phyloP scores from a whole-genome alignment of 2,797 vertebrate genomes.

The Muscicapa striata region DNA sequence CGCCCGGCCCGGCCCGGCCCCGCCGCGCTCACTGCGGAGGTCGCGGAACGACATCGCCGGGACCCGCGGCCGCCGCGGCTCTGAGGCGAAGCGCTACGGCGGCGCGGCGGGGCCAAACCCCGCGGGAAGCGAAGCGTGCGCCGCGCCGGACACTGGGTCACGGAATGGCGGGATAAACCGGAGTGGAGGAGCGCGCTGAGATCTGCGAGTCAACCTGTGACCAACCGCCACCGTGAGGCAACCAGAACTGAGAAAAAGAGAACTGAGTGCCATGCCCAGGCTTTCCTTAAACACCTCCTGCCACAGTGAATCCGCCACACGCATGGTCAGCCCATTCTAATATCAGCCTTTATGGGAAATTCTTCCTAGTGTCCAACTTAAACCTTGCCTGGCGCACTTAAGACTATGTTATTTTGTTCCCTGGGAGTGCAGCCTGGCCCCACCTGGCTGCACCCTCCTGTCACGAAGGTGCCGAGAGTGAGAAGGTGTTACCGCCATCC shows the following conservation, averaged over 20 bases:
- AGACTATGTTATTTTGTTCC: too few relatives aligned
- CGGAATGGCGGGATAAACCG: background rate
- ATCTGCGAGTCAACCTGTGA: fast-evolving
- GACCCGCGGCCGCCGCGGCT: background rate
- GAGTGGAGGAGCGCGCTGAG: background rate
- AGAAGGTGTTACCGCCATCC: too few relatives aligned
- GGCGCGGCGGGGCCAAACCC: background rate
- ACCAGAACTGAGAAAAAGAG: too few relatives aligned
- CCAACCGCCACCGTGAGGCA: too few relatives aligned
- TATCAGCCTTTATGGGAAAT: background rate
- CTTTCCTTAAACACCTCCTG: too few relatives aligned
- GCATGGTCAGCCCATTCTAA: too few relatives aligned
- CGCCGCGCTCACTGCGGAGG: background rate
- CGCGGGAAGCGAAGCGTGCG: background rate
- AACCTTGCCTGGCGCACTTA: too few relatives aligned
- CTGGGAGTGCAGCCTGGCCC: background rate
- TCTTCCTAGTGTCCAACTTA: too few relatives aligned
- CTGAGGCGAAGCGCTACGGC: background rate
- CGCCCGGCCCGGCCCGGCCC: background rate
- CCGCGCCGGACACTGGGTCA: fast-evolving
- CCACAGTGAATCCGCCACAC: too few relatives aligned
- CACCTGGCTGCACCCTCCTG: background rate
- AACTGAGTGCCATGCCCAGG: background rate
- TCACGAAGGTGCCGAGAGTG: fast-evolving
- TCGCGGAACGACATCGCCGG: background rate